Evolutionary conservation across 2,113 vertebrate species (phyloP), one percentile per base, ranked within the genome.

Genomic region (Oryctolagus cuniculus): DNA sequence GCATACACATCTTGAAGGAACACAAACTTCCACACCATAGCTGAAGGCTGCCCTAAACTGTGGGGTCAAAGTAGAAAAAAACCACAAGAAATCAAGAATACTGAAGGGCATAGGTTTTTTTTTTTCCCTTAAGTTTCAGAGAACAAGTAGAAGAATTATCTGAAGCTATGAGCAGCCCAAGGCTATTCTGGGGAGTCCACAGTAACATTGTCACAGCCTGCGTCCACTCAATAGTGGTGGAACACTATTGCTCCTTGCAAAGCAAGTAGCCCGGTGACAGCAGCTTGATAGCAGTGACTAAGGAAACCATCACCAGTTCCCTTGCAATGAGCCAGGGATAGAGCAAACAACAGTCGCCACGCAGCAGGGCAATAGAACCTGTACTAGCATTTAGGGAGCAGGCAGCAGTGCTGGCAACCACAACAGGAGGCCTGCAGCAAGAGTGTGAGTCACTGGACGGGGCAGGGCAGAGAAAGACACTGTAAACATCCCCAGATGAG

Each of bases 401-500:
- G 75, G 79, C 89, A 10, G 12, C 31, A 36, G 49, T 5, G 15
- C 64, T 90, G 89, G 89, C 91, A 94, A 55, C 67, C 70, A 69
- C 73, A 66, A 74, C 49, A 93, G 87, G 38, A 81, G 44, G 36
- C 38, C 66, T 80, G 69, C 75, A 36, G 16, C 36, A 29, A 31
- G n/a, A 36, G 44, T 3, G 10, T 96, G 96, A 97, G 89, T 94
- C 96, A 97, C 69, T 11, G 22, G 58, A 55, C 51, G 27, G 38
- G 63, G 64, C 49, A 84, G 44, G 72, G 38, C 36, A 27, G 85
- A 31, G 63, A 61, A 82, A 84, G 44, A 36, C 89, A 49, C 77
- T 94, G 96, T 95, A 95, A 97, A 97, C 96, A 97, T 75, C 89
- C 53, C 24, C 10, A 24, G 17, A 29, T 7, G 73, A 88, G 36